Conservation (phyloP, 2,113 vertebrate genomes). For the Oreochromis tanganicae region DNA sequence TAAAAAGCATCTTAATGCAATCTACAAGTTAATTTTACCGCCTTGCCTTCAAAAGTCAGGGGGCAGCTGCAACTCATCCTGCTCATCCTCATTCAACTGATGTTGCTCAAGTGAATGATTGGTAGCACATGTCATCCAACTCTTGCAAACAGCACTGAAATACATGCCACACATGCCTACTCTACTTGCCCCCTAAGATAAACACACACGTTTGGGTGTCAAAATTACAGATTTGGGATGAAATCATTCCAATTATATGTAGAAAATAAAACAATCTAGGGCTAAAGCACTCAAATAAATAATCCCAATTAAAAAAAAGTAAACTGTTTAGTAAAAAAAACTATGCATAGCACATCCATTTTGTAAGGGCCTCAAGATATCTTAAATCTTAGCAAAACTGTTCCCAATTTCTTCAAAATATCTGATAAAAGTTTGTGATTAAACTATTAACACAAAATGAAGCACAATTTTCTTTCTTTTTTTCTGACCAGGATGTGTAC, state of each 20-base stretch:
- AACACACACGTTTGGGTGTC: not conserved
- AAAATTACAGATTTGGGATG: not conserved
- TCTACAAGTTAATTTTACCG: not conserved
- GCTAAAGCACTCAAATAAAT: not conserved
- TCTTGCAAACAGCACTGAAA: not conserved
- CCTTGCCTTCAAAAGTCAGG: not conserved
- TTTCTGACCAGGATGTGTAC: not conserved
- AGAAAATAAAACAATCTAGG: not conserved
- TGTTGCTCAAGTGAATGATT: not conserved
- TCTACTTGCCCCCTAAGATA: not conserved
- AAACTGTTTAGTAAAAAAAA: not conserved
- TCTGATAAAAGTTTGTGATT: not conserved
- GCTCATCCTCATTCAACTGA: not conserved
- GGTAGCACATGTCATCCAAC: not conserved
- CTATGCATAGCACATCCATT: not conserved
- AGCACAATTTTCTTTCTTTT: not conserved
- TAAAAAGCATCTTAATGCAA: not conserved
- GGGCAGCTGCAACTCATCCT: not conserved
- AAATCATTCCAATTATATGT: not conserved
- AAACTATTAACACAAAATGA: not conserved
- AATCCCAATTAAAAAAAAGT: not conserved
- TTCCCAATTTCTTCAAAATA: not conserved
- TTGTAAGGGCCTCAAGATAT: not conserved
- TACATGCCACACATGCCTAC: not conserved
- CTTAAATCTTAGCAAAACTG: not conserved